Evolutionary conservation across 2,113 vertebrate genomes (phyloP), one percentile per base, ranked within the genome.

Genomic region (Caloenas nicobarica): DNA sequence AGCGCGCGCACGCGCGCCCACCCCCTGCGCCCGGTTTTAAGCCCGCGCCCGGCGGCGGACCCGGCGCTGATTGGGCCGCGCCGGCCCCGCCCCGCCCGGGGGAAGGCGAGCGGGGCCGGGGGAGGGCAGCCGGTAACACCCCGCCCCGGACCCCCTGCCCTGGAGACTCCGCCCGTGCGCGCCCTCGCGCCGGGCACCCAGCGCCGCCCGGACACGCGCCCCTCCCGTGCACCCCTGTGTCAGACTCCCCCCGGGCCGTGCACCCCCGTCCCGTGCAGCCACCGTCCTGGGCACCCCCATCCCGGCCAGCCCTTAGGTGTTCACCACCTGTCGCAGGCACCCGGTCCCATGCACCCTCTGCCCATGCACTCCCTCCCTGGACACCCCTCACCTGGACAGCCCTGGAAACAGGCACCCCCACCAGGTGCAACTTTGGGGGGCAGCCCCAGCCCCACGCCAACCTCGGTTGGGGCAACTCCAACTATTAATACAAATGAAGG

Each of bases 51-150:
- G n/a, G 16, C 34, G 13, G 61, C 31, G 46, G 46, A 5, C 8
- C 48, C 17, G 3, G 51, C 38, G 22, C 66, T 79, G 60, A 88
- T 73, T 84, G 72, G 85, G 2, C 72, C n/a, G 17, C 24, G 19
- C 46, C 3, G n/a, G 22, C 34, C 40, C 58, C 65, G 56, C 48
- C 70, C 56, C 77, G 21, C 44, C 44, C 29, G 7, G 17, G 16
- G 8, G 12, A 2, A 10, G 40, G 40, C 14, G 26, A 9, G 36
- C 17, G 21, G 69, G 5, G 33, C 5, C n/a, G n/a, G n/a, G 3
- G 26, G 15, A 0, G 0, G 0, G 42, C 36, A 2, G 26, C 18
- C 18, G 6, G 7, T 22, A 40, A 9, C 40, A 7, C n/a, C 33
- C 17, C 10, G 42, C 42, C 42, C 42, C 42, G 42, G 42, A 42